phyloP scores from a whole-genome alignment of 2,888 invertebrate species.

The Plagiodera versicolora region DNA sequence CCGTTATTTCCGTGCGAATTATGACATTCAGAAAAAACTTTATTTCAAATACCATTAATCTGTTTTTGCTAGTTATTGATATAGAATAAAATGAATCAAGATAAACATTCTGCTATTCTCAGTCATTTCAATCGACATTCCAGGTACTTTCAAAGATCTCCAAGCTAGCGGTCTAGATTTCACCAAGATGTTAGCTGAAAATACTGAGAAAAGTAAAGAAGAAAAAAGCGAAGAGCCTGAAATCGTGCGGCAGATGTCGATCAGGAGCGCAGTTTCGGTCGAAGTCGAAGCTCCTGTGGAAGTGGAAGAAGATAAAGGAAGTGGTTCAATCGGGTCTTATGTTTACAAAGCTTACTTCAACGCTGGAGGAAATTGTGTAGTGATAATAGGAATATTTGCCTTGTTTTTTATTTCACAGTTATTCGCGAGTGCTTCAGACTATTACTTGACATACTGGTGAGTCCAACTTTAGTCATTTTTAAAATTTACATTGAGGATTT shows the following conservation, averaged over 20 bases:
- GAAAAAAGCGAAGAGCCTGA: constrained; percentile 29
- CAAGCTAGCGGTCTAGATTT: constrained; percentile 77
- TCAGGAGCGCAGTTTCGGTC: constrained; percentile 57
- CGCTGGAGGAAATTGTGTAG: constrained; percentile 72
- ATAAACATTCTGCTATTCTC: too few relatives aligned
- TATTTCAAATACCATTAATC: too few relatives aligned
- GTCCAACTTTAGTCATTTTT: too few relatives aligned
- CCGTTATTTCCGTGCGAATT: too few relatives aligned
- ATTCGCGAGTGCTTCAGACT: constrained; percentile 78
- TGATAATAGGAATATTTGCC: constrained; percentile 63
- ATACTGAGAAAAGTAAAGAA: constrained; percentile 54
- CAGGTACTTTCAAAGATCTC: constrained; percentile 67
- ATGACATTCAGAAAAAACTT: too few relatives aligned
- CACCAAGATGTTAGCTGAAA: constrained; percentile 66
- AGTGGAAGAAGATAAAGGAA: constrained; percentile 64
- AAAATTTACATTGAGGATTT: too few relatives aligned
- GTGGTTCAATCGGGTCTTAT: constrained; percentile 59
- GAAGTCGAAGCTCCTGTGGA: constrained; percentile 44
- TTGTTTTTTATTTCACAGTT: constrained; percentile 71
- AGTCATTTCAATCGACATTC: too few relatives aligned
- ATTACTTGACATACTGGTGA: constrained; percentile 80
- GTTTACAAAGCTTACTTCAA: constrained; percentile 73
- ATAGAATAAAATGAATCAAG: too few relatives aligned
- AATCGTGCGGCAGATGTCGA: constrained; percentile 56
- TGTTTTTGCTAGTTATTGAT: too few relatives aligned